A percentile compares a stretch with the other conserved stretches of the same genome.
Conservation (phyloP, 2,888 invertebrate genomes). For the Odontomyia ornata region DNA sequence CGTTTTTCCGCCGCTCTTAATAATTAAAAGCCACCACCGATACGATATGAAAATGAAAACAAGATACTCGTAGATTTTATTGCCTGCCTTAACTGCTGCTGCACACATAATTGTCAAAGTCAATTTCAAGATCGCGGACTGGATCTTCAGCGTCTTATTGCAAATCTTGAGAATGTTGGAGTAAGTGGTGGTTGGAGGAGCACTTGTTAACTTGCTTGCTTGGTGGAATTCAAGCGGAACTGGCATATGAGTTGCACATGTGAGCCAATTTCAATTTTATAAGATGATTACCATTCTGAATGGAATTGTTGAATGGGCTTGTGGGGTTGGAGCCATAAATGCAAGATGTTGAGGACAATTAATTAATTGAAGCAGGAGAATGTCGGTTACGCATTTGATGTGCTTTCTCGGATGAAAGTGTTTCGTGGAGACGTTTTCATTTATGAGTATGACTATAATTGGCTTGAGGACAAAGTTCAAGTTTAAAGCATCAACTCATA, state of each 20-base stretch:
- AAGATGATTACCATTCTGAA: not conserved
- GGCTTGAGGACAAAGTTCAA: too few species aligned
- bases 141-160: not conserved
- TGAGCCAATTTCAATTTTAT: not conserved
- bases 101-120: not conserved
- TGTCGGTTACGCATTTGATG: not conserved
- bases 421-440: not conserved
- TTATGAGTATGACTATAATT: too few species aligned
- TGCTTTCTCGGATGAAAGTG: not conserved
- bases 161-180: not conserved
- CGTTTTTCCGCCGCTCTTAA: slow-evolving; percentile 1
- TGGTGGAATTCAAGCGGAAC: not conserved
- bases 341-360: not conserved
- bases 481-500: too few species aligned
- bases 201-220: not conserved
- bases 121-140: slow-evolving; percentile 17
- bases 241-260: not conserved
- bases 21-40: not conserved
- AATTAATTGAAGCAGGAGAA: slow-evolving; percentile 1
- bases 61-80: slow-evolving; percentile 13
- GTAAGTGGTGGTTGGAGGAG: too few species aligned
- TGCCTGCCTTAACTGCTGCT: not conserved
- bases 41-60: not conserved
- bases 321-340: not conserved
- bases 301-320: not conserved